Evolutionary conservation across 2,888 invertebrate species (phyloP).

Genomic region (Hydroisotoma schaefferi): DNA sequence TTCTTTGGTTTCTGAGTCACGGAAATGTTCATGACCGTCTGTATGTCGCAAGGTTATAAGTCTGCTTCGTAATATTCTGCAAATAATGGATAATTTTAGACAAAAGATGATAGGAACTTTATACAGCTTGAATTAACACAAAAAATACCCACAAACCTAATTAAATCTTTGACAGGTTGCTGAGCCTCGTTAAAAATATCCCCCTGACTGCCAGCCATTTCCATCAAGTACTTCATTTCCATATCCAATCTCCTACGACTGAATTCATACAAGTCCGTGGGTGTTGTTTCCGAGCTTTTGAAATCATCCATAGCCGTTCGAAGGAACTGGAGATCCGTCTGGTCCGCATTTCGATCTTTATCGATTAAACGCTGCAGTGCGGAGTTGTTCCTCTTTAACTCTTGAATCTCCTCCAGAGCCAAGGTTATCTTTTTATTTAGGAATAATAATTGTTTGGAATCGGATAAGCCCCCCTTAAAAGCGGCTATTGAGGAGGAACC

Average conservation of each 20-base stretch:
- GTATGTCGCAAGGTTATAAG: constrained; percentile 65
- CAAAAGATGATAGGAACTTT: too few relatives aligned
- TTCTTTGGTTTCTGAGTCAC: constrained; percentile 72
- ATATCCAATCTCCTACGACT: constrained; percentile 69
- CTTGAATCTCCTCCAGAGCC: constrained; percentile 42
- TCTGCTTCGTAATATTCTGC: constrained; percentile 67
- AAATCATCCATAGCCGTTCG: neutral
- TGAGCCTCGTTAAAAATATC: too few relatives aligned
- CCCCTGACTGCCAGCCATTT: constrained; percentile 71
- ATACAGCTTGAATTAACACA: too few relatives aligned
- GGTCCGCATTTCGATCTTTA: constrained; percentile 18
- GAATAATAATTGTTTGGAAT: too few relatives aligned
- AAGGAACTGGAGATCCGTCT: neutral
- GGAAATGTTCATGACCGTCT: constrained; percentile 81
- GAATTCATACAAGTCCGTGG: constrained; percentile 71
- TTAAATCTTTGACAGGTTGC: too few relatives aligned
- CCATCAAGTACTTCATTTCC: constrained; percentile 83
- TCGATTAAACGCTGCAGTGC: constrained; percentile 44
- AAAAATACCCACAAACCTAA: too few relatives aligned
- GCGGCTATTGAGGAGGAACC: too few relatives aligned
- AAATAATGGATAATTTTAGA: constrained; percentile 1
- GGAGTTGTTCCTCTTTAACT: constrained; percentile 43
- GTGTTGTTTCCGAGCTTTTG: constrained; percentile 50
- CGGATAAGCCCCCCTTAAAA: too few relatives aligned
- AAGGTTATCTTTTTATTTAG: constrained; percentile 40